Base-by-base conservation (phyloP, 2,888 invertebrate genomes). In the Pachymerium ferrugineum region DNA sequence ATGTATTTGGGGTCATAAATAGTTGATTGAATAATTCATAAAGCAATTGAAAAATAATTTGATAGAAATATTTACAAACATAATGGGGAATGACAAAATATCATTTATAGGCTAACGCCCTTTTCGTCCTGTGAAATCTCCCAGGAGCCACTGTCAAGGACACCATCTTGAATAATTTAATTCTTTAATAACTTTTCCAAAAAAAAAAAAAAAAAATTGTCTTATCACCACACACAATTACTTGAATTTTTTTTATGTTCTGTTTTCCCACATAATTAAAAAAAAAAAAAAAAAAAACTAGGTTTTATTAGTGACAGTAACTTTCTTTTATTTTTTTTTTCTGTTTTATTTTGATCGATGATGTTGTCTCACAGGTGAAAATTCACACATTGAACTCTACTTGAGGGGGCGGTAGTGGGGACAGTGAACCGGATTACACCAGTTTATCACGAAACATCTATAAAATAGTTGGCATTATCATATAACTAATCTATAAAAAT, bases 291-390 rank as follows among this genome's bases (percentile, higher is more conserved):
- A n/a, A 54, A 19, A 47, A 4, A 22, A 19, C 16, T 1, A 2
- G 19, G 19, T 54, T 54, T 19, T 54, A 19, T 19, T 47, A 22
- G n/a, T 47, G 47, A 54, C 54, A 54, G 54, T 25, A 22, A 54
- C 28, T 25, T 62, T 25, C 25, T 62, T 62, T 62, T 47, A n/a
- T n/a, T n/a, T n/a, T n/a, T n/a, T n/a, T n/a, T n/a, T n/a, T n/a
- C n/a, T n/a, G n/a, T n/a, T n/a, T n/a, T n/a, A n/a, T 62, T 62
- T 38, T 62, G 62, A 62, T 62, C 62, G 62, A 62, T 62, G 62
- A 62, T 62, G 62, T 10, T 62, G 62, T 62, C 62, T 25, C 25
- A 47, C 25, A 62, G 62, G 62, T 62, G 28, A 62, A 62, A 62
- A 62, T 28, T 62, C 62, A 62, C 62, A 62, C 62, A 54, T 54